Evolutionary conservation across 2,797 vertebrate species (phyloP), one percentile per base, ranked within the genome.

Genomic region (Falco berigora): DNA sequence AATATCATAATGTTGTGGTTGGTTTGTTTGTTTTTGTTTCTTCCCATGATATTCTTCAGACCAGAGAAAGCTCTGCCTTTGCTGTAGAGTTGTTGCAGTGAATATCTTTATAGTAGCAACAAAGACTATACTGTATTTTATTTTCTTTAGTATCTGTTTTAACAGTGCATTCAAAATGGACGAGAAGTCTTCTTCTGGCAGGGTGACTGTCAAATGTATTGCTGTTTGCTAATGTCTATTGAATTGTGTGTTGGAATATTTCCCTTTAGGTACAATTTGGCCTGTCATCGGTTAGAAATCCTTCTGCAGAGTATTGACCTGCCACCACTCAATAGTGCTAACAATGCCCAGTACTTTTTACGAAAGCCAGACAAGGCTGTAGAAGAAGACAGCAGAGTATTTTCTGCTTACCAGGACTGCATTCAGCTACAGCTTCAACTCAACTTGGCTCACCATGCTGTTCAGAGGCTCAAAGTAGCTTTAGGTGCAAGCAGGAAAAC

Each of bases 351-450:
- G 96, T 99, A 99, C 98, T 99, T 99, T 96, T 97, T 99, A 95
- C 97, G 99, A 42, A 99, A 99, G 94, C 99, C 99, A 6, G 99
- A 99, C 98, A 99, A 99, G 90, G 99, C 99, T 24, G 99, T 99
- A 34, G 99, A 99, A 93, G 99, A 99, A 97, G 99, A 99, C 94
- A 99, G 99, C 92, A 98, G 99, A 14, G 99, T 99, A 14, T 99
- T 99, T 98, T 99, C 99, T 25, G 99, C 99, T 79, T 99, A 99
- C 96, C 99, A 99, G 96, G 99, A 99, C 97, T 99, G 99, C 96
- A 99, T 99, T 97, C 99, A 99, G 97, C 98, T 99, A 71, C 99
- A 99, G 94, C 98, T 99, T 88, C 99, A 99, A 62, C 98, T 99
- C 52, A 99, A 99, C 97, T 98, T 99, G 97, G 99, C 99, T 84